These are phyloP conservation scores for Triplophysa bombifrons DNA, from an alignment of 2,797 vertebrate genomes.

Conservation along the genomic window DNA sequence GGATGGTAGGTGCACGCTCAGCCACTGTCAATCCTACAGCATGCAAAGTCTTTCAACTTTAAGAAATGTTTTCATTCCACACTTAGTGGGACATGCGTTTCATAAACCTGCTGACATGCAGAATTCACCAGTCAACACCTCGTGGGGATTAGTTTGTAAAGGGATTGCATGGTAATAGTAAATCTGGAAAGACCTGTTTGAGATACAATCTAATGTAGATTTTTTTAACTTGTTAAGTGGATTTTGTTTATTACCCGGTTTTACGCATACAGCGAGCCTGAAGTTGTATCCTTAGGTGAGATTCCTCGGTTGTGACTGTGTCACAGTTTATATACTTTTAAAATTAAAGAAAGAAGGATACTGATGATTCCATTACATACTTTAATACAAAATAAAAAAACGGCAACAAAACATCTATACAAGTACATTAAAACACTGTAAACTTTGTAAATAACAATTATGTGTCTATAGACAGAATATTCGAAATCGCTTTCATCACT, in stretches of 20 bases:
- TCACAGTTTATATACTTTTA: background rate
- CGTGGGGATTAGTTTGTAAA: background rate
- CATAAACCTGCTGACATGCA: background rate
- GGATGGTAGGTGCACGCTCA: background rate
- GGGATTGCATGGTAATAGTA: background rate
- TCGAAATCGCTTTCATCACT: background rate
- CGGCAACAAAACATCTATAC: background rate
- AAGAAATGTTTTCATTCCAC: background rate
- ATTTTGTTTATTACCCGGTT: background rate
- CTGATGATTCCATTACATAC: background rate
- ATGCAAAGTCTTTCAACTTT: background rate
- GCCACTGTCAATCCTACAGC: background rate
- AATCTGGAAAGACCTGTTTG: slow-evolving; percentile 7
- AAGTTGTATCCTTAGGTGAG: background rate
- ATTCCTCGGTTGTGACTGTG: background rate
- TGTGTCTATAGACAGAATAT: background rate
- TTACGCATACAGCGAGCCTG: background rate
- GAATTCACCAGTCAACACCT: background rate
- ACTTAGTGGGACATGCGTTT: background rate
- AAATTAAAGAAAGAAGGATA: background rate
- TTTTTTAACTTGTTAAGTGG: background rate
- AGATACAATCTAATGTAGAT: too few relatives aligned
- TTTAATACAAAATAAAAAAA: slow-evolving; percentile 28
- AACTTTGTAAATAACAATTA: slow-evolving; percentile 18
- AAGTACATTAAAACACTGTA: slow-evolving; percentile 7